Evolutionary conservation across 1,140 invertebrate species (phyloP).

Genomic region (Anthonomus grandis): DNA sequence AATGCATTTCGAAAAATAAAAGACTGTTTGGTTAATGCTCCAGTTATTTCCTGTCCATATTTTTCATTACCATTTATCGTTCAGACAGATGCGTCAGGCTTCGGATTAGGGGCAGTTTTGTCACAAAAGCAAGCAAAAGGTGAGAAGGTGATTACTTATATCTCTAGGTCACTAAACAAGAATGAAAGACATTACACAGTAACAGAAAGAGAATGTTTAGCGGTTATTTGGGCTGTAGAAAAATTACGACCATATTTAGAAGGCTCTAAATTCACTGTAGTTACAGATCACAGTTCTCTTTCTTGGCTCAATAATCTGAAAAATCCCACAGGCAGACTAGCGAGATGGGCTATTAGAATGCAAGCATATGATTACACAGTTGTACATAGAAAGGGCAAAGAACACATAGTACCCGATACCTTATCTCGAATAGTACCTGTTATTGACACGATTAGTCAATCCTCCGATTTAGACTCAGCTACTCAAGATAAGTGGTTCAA

Average conservation of each 20-base stretch:
- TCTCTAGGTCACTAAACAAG: conserved; percentile 21
- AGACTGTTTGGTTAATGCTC: conserved; percentile 20
- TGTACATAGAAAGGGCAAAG: conserved; percentile 44
- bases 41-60: conserved; percentile 26
- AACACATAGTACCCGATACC: conserved; percentile 25
- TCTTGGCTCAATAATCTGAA: conserved; percentile 50
- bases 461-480: conserved; percentile 41
- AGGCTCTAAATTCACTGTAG: conserved; percentile 43
- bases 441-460: conserved; percentile 42
- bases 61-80: conserved; percentile 39
- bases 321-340: conserved; percentile 47
- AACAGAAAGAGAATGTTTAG: conserved; percentile 52
- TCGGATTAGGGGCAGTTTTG: conserved; percentile 33
- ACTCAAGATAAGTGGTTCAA: conserved; percentile 23
- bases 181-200: conserved; percentile 50
- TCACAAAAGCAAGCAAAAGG: conserved; percentile 24
- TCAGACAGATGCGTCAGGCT: conserved; percentile 34
- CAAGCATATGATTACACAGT: conserved; percentile 49
- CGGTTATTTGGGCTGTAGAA: conserved; percentile 49
- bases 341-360: conserved; percentile 48
- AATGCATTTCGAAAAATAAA: conserved; percentile 23
- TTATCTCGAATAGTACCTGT: conserved; percentile 25
- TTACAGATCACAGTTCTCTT: conserved; percentile 49
- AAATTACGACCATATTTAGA: conserved; percentile 49
- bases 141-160: conserved; percentile 22